Evolutionary conservation across 2,113 vertebrate species (phyloP), one percentile per base, ranked within the genome.

Genomic region (Dissostichus mawsoni): DNA sequence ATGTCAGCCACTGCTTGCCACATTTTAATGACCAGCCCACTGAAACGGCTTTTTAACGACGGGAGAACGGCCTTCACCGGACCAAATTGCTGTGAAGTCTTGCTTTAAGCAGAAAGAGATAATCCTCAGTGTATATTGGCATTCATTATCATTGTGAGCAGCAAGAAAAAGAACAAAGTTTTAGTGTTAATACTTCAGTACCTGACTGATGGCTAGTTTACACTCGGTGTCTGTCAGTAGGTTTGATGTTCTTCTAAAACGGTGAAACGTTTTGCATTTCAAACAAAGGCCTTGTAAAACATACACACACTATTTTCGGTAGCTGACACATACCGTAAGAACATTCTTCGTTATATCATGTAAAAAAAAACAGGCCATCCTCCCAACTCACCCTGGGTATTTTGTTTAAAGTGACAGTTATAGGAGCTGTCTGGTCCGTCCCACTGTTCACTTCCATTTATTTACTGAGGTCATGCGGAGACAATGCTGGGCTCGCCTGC

Each of bases 11-110:
- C 64, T 47, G 86, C 84, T 79, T 52, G 81, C 82, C 87, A 81
- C 86, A 74, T 91, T 93, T 93, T 92, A 90, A 93, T 91, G 91
- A 90, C 87, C 78, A 57, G 82, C 83, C 80, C 11, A 55, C 71
- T 73, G 68, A 86, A 92, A 91, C 86, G 13, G 74, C 87, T 87
- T 89, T 90, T 90, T 90, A 91, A 93, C 76, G 78, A 90, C 25
- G 55, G 84, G 58, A 81, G 81, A 80, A 36, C 48, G 41, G 85
- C 78, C 84, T 89, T 83, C 67, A 78, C 86, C 76, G 73, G 69
- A 77, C 51, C 67, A 29, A 57, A 84, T 82, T 56, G 77, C 80
- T 62, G 8, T 82, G 50, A 85, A 82, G 69, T 82, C 82, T 79
- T 25, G 68, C 80, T 78, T 63, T 56, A 58, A 59, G 74, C 83